Evolutionary conservation across 2,797 vertebrate genomes (phyloP).

Genomic region (Echeneis naucrates): DNA sequence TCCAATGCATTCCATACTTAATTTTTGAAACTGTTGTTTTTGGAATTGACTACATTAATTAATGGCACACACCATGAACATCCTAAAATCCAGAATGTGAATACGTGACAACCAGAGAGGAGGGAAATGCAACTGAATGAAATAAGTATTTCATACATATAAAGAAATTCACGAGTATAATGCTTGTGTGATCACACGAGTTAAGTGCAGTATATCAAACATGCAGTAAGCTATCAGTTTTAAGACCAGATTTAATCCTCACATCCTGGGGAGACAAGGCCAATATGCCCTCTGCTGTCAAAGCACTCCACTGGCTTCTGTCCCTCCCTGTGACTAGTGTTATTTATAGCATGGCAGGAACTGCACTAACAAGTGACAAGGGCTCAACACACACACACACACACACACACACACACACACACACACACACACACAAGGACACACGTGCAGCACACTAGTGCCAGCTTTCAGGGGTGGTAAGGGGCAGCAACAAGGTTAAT

Average conservation of each 20-base stretch:
- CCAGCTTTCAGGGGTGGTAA: constrained; percentile 72
- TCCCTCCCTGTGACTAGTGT: constrained; percentile 77
- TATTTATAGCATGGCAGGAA: constrained; percentile 83
- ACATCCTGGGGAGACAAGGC: constrained; percentile 79
- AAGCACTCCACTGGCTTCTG: constrained; percentile 74
- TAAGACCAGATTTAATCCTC: constrained; percentile 70
- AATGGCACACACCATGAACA: background rate
- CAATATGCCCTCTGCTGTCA: constrained; percentile 85
- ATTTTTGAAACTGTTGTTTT: too few species aligned
- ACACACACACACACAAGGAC: constrained; percentile 21
- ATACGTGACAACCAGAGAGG: background rate
- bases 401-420: constrained; percentile 24
- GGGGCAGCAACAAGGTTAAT: constrained; percentile 83
- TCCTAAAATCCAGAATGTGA: background rate
- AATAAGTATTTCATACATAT: background rate
- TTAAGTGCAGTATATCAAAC: background rate
- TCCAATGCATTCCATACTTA: too few species aligned
- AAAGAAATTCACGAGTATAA: background rate
- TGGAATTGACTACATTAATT: too few species aligned
- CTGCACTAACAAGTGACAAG: constrained; percentile 76
- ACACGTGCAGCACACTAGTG: constrained; percentile 53
- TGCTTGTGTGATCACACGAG: too few species aligned
- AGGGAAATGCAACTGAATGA: background rate
- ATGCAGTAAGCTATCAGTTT: constrained; percentile 33
- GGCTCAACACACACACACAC: constrained; percentile 51